A percentile compares a stretch with the other conserved stretches of the same genome.
phyloP scores from a whole-genome alignment of 2,888 invertebrate species.

The Caenorhabditis japonica region DNA sequence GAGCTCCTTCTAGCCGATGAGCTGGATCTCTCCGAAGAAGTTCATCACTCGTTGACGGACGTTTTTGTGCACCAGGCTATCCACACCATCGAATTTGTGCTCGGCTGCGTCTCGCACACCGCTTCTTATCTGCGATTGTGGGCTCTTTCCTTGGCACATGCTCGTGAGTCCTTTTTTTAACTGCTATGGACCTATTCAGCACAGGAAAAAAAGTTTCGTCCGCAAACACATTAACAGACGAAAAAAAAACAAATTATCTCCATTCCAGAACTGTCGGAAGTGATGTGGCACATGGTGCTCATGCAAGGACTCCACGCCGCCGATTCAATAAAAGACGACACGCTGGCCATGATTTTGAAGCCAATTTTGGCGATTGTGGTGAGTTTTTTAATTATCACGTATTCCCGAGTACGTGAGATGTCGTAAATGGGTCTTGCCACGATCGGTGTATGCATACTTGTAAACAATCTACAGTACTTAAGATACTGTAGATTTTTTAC shows the following conservation, averaged over 20 bases:
- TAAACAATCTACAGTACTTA: too few relatives aligned
- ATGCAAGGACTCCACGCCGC: slow-evolving; percentile 54
- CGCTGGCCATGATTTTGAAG: neutral
- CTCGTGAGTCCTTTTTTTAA: slow-evolving; percentile 81
- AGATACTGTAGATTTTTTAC: too few relatives aligned
- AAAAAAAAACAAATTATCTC: neutral
- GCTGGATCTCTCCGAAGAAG: slow-evolving; percentile 18
- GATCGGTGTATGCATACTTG: too few relatives aligned
- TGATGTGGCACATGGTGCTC: slow-evolving; percentile 68
- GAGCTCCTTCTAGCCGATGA: slow-evolving; percentile 32
- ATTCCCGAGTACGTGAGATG: too few relatives aligned
- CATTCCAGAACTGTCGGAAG: slow-evolving; percentile 65
- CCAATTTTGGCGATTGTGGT: slow-evolving; percentile 33
- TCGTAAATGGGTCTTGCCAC: too few relatives aligned
- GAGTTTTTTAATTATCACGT: slow-evolving; percentile 4
- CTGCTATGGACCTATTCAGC: neutral
- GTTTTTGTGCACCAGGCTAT: slow-evolving; percentile 82
- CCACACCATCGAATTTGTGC: slow-evolving; percentile 97
- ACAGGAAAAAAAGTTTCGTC: too few relatives aligned
- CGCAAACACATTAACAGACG: too few relatives aligned
- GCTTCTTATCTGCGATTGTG: slow-evolving; percentile 97
- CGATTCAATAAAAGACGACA: slow-evolving; percentile 11
- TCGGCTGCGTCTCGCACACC: slow-evolving; percentile 97
- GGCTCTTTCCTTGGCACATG: slow-evolving; percentile 97
- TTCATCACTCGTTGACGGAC: slow-evolving; percentile 45